Percentiles rank a stretch among this genome's conserved stretches.
phyloP scores from a whole-genome alignment of 2,888 invertebrate genomes.

The Agriopis aurantiaria region DNA sequence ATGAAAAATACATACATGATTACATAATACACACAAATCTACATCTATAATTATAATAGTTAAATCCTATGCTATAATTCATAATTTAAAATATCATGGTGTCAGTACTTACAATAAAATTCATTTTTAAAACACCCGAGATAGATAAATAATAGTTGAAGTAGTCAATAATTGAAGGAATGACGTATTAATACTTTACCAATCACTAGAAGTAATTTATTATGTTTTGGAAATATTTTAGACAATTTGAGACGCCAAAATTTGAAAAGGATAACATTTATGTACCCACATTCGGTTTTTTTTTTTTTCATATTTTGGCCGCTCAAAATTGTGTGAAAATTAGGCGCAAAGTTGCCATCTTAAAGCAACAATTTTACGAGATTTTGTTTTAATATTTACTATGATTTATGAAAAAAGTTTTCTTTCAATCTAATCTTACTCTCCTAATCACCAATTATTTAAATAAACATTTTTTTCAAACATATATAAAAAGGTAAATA shows the following conservation, averaged over 20 bases:
- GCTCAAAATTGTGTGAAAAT: no score
- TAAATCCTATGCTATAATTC: slow-evolving; percentile 66
- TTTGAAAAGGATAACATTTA: no score
- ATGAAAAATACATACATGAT: slow-evolving; percentile 75
- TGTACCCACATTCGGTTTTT: no score
- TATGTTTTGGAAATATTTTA: background rate
- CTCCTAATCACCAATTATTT: slow-evolving; percentile 2
- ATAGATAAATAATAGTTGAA: slow-evolving; percentile 21
- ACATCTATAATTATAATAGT: slow-evolving; percentile 52
- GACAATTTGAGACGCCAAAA: no score
- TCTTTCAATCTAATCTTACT: background rate
- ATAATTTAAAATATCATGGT: slow-evolving; percentile 48
- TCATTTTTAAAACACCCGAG: slow-evolving; percentile 57
- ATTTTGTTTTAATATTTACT: background rate
- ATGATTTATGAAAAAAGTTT: background rate
- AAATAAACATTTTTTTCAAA: slow-evolving; percentile 7
- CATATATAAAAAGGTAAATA: slow-evolving; percentile 6
- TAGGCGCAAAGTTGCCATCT: no score
- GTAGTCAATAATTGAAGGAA: slow-evolving; percentile 48
- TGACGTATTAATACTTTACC: slow-evolving; percentile 58
- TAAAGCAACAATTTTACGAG: slow-evolving; percentile 1
- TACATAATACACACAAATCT: slow-evolving; percentile 65
- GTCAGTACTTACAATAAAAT: slow-evolving; percentile 58
- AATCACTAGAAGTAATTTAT: slow-evolving; percentile 35
- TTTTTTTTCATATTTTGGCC: no score